Evolutionary conservation across 2,888 invertebrate species (phyloP), one percentile per base, ranked within the genome.

Genomic region (Idaea straminata): DNA sequence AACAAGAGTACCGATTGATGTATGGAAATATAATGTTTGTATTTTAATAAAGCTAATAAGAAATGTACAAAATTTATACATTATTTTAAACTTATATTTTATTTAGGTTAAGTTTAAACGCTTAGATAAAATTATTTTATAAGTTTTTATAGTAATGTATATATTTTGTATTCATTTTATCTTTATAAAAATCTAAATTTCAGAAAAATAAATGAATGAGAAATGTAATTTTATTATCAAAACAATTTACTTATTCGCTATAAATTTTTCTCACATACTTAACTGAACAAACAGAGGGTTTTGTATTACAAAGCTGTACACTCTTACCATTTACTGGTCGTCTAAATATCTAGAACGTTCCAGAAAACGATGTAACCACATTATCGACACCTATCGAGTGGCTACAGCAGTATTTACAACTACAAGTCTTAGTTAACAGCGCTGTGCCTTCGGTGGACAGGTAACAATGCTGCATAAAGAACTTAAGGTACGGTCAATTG

Each of bases 331-430:
- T 47, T 47, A 47, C 47, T 47, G 10, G 10, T 47, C 7, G 7
- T 10, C 47, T 47, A 47, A 10, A 47, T 47, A 47, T 36, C 47
- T 47, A 47, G 47, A 47, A 7, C 13, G 47, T 47, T 47, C 5
- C 47, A 47, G 47, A 47, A 47, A 47, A 10, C 47, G 47, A 47
- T 47, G 10, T 47, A 47, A 47, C 47, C 47, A 47, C 47, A 47
- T 47, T 47, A 47, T 47, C 47, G 47, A 47, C 47, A 47, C 10
- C 47, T 47, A 47, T 47, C 47, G 47, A 47, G 47, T 47, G 47
- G 47, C 47, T 59, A 59, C 59, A 59, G 16, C 13, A 25, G 59
- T 59, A 59, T 59, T 59, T 59, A 59, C 59, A 59, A 59, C 34
- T 16, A 59, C 59, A 59, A 25, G 13, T 25, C 25, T 59, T 59